phyloP scores from a whole-genome alignment of 2,797 vertebrate species.

The Alcedo quadribrachys region DNA sequence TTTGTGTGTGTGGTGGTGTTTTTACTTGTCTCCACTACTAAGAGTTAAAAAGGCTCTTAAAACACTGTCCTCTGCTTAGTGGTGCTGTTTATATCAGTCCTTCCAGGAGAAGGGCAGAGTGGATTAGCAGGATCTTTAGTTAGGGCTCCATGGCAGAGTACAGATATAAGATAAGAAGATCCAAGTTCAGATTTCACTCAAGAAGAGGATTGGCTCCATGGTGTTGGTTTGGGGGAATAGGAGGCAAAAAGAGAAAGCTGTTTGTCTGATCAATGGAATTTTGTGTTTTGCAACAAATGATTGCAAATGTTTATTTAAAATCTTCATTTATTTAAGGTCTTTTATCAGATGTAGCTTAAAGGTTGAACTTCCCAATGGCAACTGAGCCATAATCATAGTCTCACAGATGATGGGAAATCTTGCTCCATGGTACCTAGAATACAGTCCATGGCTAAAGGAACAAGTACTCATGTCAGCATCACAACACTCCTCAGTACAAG shows the following conservation, averaged over 20 bases:
- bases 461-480: slow-evolving; percentile 6
- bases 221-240: neutral
- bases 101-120: slow-evolving; percentile 3
- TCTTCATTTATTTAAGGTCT: slow-evolving; percentile 18
- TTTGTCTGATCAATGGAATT: neutral
- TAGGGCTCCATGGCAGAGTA: neutral
- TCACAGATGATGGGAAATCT: neutral
- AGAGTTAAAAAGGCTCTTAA: slow-evolving; percentile 21
- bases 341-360: slow-evolving; percentile 33
- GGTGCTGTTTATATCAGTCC: neutral
- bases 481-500: neutral
- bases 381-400: neutral
- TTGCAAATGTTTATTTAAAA: slow-evolving; percentile 35
- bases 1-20: neutral
- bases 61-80: neutral
- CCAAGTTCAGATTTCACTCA: slow-evolving; percentile 17
- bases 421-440: neutral
- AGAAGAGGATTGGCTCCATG: neutral
- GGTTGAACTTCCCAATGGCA: neutral
- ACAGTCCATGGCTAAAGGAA: slow-evolving; percentile 26
- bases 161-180: neutral
- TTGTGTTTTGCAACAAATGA: slow-evolving; percentile 21
- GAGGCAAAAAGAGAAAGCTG: neutral
- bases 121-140: neutral
- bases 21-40: neutral